phyloP scores from a whole-genome alignment of 1,140 invertebrate species.

The Steinernema khuongi region DNA sequence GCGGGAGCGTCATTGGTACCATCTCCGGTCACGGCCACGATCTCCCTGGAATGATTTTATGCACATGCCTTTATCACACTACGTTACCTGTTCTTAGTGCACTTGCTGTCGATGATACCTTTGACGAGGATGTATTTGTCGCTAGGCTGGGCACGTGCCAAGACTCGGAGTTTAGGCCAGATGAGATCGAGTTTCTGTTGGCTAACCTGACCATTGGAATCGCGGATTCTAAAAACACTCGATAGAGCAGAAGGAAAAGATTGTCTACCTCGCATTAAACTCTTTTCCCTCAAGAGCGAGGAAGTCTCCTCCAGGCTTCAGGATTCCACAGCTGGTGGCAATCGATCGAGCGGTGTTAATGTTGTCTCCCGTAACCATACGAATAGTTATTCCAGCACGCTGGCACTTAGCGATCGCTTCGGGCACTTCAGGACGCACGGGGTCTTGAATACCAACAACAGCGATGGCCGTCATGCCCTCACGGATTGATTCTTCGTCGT shows the following conservation, averaged over 20 bases:
- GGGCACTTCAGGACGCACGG: conserved; percentile 52
- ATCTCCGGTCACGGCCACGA: conserved; percentile 59
- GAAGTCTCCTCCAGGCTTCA: conserved; percentile 64
- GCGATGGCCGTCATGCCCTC: conserved; percentile 56
- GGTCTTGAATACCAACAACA: conserved; percentile 59
- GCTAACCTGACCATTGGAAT: conserved; percentile 62
- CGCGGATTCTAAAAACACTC: conserved; percentile 71
- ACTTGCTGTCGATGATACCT: conserved; percentile 58
- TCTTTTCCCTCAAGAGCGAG: conserved; percentile 95
- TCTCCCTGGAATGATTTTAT: conserved; percentile 44
- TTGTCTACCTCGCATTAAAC: conserved; percentile 76
- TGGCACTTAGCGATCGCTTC: conserved; percentile 59
- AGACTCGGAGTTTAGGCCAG: conserved; percentile 70
- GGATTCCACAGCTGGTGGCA: conserved; percentile 58
- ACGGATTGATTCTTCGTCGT: conserved; percentile 54
- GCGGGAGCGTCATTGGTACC: conserved; percentile 60
- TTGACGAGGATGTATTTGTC: conserved; percentile 60
- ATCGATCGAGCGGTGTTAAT: conserved; percentile 59
- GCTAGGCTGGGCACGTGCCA: conserved; percentile 57
- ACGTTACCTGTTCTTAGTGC: conserved; percentile 35
- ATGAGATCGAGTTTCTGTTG: conserved; percentile 75
- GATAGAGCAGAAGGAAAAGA: background rate
- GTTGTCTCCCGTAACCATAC: conserved; percentile 60
- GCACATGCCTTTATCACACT: background rate
- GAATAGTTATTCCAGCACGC: conserved; percentile 58